Conservation (phyloP, 2,797 vertebrate species). For the Crocodylus rhombifer region DNA sequence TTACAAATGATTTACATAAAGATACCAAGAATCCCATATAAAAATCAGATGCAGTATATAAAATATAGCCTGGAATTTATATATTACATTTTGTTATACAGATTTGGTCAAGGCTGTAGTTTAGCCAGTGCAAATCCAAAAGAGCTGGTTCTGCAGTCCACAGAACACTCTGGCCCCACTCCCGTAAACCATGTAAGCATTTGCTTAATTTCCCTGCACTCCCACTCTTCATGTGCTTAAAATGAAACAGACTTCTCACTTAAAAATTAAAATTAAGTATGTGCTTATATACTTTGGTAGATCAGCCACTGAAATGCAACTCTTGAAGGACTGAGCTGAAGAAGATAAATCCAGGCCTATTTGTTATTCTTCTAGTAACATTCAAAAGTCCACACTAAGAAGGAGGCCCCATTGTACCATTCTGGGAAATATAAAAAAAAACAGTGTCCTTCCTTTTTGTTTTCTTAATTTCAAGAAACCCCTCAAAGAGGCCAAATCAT, state of each 20-base stretch:
- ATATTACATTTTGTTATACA: not conserved
- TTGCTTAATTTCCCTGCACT: not conserved
- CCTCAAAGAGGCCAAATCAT: not conserved
- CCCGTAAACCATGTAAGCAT: accelerated
- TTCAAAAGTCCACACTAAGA: not conserved
- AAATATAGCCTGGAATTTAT: not conserved
- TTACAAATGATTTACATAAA: not conserved
- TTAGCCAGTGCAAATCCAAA: not conserved
- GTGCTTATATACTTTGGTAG: not conserved
- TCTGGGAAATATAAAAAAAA: not conserved
- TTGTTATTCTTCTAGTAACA: not conserved
- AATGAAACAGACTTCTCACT: too few species aligned
- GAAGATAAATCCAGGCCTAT: not conserved
- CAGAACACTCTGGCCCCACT: accelerated
- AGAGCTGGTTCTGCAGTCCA: not conserved
- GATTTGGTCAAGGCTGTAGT: not conserved
- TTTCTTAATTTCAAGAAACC: not conserved
- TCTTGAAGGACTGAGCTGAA: not conserved
- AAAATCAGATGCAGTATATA: not conserved
- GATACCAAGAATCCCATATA: not conserved
- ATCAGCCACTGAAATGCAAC: not conserved
- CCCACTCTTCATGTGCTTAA: too few species aligned
- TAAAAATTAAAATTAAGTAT: not conserved
- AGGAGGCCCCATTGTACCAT: not conserved
- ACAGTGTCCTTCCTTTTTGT: not conserved